Conservation (phyloP, 2,113 vertebrate genomes). For the Dasyurus viverrinus region DNA sequence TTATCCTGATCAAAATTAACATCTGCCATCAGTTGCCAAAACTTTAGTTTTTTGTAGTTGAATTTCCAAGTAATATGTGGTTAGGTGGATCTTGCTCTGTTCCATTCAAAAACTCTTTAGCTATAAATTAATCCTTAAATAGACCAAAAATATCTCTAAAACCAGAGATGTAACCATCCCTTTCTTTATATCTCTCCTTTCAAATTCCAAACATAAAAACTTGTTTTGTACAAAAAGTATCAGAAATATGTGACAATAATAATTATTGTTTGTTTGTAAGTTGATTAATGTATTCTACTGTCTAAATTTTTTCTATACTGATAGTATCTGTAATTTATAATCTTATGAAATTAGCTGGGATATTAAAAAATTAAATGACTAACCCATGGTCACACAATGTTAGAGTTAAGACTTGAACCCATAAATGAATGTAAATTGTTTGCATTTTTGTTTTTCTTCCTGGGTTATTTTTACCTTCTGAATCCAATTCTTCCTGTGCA, state of each 20-base stretch:
- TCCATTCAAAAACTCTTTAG: not conserved
- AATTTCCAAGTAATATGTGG: not conserved
- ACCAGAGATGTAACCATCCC: no score
- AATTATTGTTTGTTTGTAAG: no score
- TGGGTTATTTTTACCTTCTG: no score
- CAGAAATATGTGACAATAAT: not conserved
- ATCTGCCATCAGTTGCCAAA: not conserved
- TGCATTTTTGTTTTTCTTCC: no score
- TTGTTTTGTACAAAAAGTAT: not conserved
- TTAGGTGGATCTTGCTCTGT: not conserved
- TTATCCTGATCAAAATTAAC: not conserved
- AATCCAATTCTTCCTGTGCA: no score
- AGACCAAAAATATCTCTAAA: not conserved
- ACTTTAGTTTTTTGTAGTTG: not conserved
- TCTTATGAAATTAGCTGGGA: not conserved
- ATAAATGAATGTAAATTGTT: no score
- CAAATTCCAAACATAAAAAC: not conserved
- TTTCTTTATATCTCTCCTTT: not conserved
- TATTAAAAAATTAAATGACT: not conserved
- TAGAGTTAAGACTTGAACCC: not conserved
- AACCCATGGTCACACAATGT: not conserved
- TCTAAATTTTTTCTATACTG: not conserved
- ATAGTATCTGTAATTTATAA: not conserved
- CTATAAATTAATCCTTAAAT: not conserved
- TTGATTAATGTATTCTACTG: not conserved